Base-by-base conservation (phyloP, 2,113 vertebrate species). In the Nyctereutes procyonoides region DNA sequence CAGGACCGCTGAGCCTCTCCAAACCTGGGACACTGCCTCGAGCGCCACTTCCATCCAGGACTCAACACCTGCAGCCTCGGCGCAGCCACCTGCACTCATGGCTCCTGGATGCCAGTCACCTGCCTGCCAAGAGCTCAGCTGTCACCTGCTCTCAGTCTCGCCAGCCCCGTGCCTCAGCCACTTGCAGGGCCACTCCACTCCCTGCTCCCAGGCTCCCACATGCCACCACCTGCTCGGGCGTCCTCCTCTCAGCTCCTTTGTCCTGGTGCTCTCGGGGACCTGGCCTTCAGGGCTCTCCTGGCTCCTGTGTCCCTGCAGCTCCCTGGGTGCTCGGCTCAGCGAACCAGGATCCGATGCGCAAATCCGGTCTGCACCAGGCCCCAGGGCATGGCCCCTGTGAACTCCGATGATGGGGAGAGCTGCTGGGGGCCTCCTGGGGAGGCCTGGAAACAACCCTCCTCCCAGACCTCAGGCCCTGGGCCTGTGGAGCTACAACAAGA, bases 301-400 rank as follows among this genome's bases (percentile, higher is more conserved):
- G 5, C 80, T 60, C 35, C 56, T 15, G 17, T 2, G 2, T 30
- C 51, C 11, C 53, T 51, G 56, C n/a, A 7, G 6, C 13, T 20
- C 48, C 5, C 56, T 14, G 5, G 4, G 26, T 1, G 51, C 22
- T 63, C 55, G 58, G 10, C 22, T 73, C 71, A 9, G 58, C 0
- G 4, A n/a, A 5, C 48, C 38, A 62, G 28, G 24, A 12, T 28
- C 60, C 20, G 1, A 2, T 5, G 20, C 14, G 14, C 48, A 24
- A 14, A 0, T 32, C 2, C 28, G 13, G 1, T 60, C 16, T 51
- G 48, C 2, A 5, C 7, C 5, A 0, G 2, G 60, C 24, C 24
- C 10, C 1, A 0, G 17, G 19, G 22, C 0, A 0, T 0, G 17
- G 51, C 15, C 38, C 15, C 26, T 30, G 38, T 32, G 67, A 79